Evolutionary conservation across 2,888 invertebrate species (phyloP).

Genomic region (Leucozona laternaria): DNA sequence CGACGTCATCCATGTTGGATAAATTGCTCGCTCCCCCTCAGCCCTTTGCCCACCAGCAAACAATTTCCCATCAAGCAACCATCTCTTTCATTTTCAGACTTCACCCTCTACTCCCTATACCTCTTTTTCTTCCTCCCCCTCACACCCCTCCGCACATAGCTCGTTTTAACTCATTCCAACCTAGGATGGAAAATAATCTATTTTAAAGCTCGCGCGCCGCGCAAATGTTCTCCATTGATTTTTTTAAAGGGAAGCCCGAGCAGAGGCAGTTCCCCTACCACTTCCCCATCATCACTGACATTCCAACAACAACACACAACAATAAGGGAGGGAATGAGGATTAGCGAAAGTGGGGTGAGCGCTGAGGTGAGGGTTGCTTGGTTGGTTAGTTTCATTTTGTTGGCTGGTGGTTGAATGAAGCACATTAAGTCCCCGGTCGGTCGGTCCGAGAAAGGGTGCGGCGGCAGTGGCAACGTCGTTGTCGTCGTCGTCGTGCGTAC

Average conservation of each 20-base stretch:
- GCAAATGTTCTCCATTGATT: constrained; percentile 78
- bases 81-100: constrained; percentile 37
- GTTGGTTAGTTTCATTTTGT: constrained; percentile 75
- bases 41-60: constrained; percentile 48
- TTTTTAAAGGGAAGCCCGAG: constrained; percentile 74
- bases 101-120: neutral
- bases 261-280: constrained; percentile 27
- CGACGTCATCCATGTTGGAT: constrained; percentile 76
- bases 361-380: constrained; percentile 65
- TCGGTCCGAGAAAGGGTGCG: constrained; percentile 60
- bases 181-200: constrained; percentile 62
- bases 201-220: constrained; percentile 77
- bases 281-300: neutral
- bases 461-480: neutral
- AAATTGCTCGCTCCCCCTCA: constrained; percentile 71
- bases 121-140: neutral
- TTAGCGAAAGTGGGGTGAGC: constrained; percentile 48
- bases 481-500: constrained; percentile 70
- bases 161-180: constrained; percentile 75
- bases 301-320: constrained; percentile 35
- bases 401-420: constrained; percentile 73
- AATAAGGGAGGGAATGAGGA: constrained; percentile 53
- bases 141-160: neutral
- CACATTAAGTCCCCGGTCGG: constrained; percentile 57
- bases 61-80: constrained; percentile 70